These are phyloP conservation scores for Agelastica alni DNA, from an alignment of 2,888 invertebrate species.

Conservation along the genomic window DNA sequence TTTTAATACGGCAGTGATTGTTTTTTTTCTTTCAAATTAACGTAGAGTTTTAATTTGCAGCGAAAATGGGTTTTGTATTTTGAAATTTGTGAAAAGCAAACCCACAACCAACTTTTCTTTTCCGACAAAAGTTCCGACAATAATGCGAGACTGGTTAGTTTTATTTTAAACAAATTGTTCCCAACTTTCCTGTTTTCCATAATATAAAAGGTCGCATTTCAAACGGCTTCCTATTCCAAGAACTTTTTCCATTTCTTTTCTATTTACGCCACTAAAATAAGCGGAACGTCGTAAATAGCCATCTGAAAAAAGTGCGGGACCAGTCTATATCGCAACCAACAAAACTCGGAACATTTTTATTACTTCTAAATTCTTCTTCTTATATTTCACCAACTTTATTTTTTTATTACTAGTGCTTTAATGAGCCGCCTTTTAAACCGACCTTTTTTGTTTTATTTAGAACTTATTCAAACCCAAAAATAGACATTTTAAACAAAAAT, in stretches of 20 bases:
- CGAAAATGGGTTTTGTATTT: too few species aligned
- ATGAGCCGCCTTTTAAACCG: too few species aligned
- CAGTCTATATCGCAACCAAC: constrained; percentile 9
- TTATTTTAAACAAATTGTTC: constrained; percentile 27
- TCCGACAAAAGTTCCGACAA: constrained; percentile 16
- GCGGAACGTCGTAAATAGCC: constrained; percentile 19
- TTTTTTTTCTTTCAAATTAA: too few species aligned
- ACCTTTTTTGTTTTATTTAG: too few species aligned
- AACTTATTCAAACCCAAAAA: too few species aligned
- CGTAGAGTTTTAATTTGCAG: too few species aligned
- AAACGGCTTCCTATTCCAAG: constrained; percentile 15
- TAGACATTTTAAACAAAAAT: too few species aligned
- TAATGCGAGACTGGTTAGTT: constrained; percentile 21
- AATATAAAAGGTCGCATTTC: constrained; percentile 25
- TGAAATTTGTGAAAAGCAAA: too few species aligned
- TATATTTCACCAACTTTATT: constrained; percentile 6
- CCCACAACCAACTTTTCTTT: constrained; percentile 1
- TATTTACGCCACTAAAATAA: constrained; percentile 24
- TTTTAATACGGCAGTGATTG: too few species aligned
- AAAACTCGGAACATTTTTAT: constrained; percentile 8
- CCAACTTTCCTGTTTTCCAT: constrained; percentile 29
- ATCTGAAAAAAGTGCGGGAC: constrained; percentile 18
- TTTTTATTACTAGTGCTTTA: constrained; percentile 1
- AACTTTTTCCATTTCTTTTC: constrained; percentile 27
- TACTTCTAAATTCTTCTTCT: constrained; percentile 3